Conservation (phyloP, 2,113 vertebrate species). For the Serinus canaria region DNA sequence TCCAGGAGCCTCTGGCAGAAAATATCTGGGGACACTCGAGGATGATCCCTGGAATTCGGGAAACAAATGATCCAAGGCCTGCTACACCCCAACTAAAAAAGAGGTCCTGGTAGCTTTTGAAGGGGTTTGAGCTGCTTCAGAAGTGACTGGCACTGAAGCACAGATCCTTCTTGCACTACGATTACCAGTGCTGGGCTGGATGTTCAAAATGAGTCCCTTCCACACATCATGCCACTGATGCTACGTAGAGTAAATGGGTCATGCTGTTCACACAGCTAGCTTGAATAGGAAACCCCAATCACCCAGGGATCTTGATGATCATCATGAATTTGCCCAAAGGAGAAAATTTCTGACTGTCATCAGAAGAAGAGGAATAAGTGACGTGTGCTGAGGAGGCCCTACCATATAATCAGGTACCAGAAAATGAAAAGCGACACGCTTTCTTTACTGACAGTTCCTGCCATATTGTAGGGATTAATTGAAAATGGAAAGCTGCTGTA, state of each 20-base stretch:
- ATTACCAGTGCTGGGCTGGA: neutral
- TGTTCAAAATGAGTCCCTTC: neutral
- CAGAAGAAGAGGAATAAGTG: neutral
- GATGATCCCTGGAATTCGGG: neutral
- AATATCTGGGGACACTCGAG: neutral
- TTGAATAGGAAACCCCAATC: neutral
- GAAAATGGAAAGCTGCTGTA: neutral
- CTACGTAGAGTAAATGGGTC: neutral
- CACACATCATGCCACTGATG: neutral
- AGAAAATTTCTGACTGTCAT: neutral
- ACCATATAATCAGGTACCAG: neutral
- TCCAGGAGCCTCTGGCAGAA: neutral
- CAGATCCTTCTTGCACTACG: neutral
- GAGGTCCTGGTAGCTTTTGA: neutral
- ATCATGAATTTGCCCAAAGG: neutral
- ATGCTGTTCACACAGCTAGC: neutral
- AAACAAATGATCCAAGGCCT: neutral
- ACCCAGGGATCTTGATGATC: neutral
- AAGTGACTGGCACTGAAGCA: neutral
- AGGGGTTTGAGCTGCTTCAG: neutral
- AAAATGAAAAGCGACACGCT: neutral
- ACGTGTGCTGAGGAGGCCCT: neutral
- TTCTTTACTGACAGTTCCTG: neutral
- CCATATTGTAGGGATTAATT: neutral
- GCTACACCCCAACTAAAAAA: neutral